These are phyloP conservation scores for Melipona beecheii DNA, from an alignment of 2,888 invertebrate species.

Conservation along the genomic window DNA sequence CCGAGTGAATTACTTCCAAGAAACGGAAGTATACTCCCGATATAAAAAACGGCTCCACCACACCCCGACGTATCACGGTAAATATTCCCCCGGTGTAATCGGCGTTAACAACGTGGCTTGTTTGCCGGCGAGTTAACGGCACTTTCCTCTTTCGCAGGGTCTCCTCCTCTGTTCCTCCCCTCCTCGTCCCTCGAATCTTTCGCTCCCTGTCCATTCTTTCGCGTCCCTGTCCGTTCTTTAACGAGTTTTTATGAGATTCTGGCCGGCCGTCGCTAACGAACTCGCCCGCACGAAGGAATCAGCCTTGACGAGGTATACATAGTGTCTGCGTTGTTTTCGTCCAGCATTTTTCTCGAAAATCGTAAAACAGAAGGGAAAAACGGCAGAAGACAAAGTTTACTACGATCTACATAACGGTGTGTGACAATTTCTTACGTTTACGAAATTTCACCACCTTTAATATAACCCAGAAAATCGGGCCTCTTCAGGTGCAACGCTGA, in stretches of 20 bases:
- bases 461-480: no score
- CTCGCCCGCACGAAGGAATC: conserved; percentile 51
- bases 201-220: no score
- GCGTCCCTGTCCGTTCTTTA: conserved; percentile 44
- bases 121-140: conserved; percentile 60
- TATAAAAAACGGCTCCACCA: conserved; percentile 36
- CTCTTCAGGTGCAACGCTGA: no score
- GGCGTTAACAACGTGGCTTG: conserved; percentile 68
- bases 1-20: conserved; percentile 44
- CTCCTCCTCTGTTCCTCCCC: conserved; percentile 12
- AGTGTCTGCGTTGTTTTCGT: no score
- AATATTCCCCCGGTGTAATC: conserved; percentile 63
- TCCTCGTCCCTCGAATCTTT: conserved; percentile 15
- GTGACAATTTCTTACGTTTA: no score
- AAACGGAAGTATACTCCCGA: conserved; percentile 16
- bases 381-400: no score
- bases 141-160: conserved; percentile 41
- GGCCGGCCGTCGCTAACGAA: conserved; percentile 62
- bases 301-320: background rate
- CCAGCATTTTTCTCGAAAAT: no score
- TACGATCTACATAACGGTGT: no score
- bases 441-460: no score
- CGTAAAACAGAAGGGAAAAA: no score
- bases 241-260: conserved; percentile 71
- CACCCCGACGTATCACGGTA: conserved; percentile 24